Conservation (phyloP, 2,113 vertebrate genomes). For the Arizona elegans region DNA sequence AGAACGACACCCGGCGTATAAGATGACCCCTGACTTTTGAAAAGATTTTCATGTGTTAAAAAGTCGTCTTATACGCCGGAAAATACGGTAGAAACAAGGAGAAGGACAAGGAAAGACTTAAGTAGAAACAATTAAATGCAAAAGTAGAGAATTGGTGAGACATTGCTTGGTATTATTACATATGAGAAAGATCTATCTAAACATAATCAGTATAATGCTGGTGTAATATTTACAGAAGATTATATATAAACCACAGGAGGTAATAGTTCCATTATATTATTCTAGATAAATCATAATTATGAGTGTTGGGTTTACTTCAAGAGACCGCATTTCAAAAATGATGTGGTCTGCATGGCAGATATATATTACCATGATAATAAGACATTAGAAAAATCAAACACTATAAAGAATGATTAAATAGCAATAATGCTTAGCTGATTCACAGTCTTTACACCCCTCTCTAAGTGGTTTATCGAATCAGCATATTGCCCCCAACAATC, state of each 20-base stretch:
- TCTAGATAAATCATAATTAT: background rate
- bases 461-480: too few relatives aligned
- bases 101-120: background rate
- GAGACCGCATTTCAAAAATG: background rate
- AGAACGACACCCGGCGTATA: too few relatives aligned
- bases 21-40: too few relatives aligned
- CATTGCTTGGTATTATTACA: background rate
- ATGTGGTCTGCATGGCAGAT: background rate
- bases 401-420: background rate
- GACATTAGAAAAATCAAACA: background rate
- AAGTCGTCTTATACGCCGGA: too few relatives aligned
- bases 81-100: too few relatives aligned
- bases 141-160: background rate
- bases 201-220: background rate
- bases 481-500: too few relatives aligned
- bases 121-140: background rate
- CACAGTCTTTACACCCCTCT: too few relatives aligned
- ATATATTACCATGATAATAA: background rate
- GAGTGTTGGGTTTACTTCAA: background rate
- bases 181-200: background rate
- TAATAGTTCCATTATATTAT: background rate
- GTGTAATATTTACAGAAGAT: background rate
- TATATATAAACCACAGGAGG: background rate
- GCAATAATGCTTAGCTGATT: too few relatives aligned
- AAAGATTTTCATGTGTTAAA: too few relatives aligned